A percentile compares a stretch with the other conserved stretches of the same genome.
These are phyloP conservation scores for Paratrypauchen microcephalus DNA, from an alignment of 2,797 vertebrate genomes.

Conservation along the genomic window DNA sequence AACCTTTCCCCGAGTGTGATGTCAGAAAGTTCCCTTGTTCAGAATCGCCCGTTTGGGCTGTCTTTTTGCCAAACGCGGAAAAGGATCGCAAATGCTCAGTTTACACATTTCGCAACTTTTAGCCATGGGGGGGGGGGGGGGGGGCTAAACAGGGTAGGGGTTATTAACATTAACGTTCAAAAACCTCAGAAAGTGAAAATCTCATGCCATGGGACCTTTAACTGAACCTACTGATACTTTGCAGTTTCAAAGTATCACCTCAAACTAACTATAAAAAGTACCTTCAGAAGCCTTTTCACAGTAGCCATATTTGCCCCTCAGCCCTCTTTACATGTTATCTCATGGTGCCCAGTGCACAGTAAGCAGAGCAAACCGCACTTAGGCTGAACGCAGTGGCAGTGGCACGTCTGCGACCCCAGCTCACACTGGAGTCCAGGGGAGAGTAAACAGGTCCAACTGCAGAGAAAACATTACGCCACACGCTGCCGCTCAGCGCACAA, in stretches of 20 bases:
- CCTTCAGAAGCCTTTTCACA: background rate
- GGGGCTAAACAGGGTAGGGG: too few species aligned
- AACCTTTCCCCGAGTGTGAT: too few species aligned
- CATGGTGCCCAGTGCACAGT: conserved; percentile 39
- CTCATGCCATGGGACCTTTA: too few species aligned
- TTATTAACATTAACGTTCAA: too few species aligned
- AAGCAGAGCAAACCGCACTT: conserved; percentile 32
- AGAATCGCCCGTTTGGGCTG: too few species aligned
- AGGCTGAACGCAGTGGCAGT: conserved; percentile 18
- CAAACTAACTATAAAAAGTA: background rate
- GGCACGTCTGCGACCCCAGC: conserved; percentile 32
- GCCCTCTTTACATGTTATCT: conserved; percentile 4
- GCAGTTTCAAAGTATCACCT: background rate
- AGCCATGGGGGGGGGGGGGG: too few species aligned
- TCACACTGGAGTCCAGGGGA: conserved; percentile 43
- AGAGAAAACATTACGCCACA: conserved; percentile 63
- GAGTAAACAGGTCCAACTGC: conserved; percentile 68
- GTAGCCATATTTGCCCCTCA: background rate
- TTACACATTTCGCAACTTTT: too few species aligned
- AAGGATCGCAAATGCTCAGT: too few species aligned
- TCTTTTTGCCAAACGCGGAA: too few species aligned
- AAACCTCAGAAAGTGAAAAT: too few species aligned
- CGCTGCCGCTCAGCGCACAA: conserved; percentile 46
- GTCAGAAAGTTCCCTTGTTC: too few species aligned
- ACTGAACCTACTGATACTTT: background rate